These are phyloP conservation scores for Mallotus villosus DNA, from an alignment of 2,797 vertebrate genomes.

Conservation along the genomic window DNA sequence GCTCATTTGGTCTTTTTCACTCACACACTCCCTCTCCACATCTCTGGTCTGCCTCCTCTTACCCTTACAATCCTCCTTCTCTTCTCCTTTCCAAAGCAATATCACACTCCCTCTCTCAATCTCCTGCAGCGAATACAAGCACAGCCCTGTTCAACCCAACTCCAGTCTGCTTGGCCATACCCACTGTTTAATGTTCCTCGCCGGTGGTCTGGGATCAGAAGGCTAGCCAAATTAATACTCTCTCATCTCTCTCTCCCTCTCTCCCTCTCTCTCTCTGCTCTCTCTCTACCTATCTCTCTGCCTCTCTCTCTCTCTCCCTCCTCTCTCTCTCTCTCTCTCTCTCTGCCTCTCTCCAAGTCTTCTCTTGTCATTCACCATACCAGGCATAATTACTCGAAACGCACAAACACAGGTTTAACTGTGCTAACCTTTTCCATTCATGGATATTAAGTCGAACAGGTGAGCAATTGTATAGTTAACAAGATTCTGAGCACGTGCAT, in stretches of 20 bases:
- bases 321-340: background rate
- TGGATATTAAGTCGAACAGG: no score
- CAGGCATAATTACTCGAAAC: background rate
- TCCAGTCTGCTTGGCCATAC: no score
- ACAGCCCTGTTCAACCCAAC: background rate
- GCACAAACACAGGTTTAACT: no score
- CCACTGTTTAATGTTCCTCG: no score
- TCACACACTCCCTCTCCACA: background rate
- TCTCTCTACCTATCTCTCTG: no score
- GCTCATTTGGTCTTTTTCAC: background rate
- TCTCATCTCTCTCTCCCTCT: conserved; percentile 12
- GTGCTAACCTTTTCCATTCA: no score
- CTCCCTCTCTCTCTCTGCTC: conserved; percentile 7
- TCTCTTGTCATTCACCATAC: background rate
- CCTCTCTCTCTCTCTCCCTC: background rate
- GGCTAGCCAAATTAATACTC: no score
- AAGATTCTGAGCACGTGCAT: no score
- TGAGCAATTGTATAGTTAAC: no score
- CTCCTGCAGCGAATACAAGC: background rate
- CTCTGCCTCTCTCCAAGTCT: no score
- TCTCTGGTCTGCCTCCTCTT: background rate
- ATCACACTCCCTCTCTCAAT: background rate
- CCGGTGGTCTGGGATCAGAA: no score
- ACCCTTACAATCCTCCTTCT: background rate
- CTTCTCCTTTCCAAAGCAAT: background rate